A percentile compares a stretch with the other conserved stretches of the same genome.
Evolutionary conservation across 2,113 vertebrate species (phyloP).

Genomic region (Ascaphus truei): DNA sequence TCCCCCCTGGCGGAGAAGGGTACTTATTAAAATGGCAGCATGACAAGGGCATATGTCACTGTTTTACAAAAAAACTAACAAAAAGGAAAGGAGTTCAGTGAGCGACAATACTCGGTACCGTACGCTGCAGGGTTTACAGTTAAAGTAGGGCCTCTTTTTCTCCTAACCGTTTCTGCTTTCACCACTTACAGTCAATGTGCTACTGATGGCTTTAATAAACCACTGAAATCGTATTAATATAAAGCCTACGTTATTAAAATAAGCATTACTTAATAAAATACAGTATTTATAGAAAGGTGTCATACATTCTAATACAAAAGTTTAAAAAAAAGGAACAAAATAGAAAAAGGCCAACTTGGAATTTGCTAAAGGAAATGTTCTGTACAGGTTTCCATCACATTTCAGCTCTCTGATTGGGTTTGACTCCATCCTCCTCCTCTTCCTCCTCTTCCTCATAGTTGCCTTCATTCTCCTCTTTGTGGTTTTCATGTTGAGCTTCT

Average conservation of each 20-base stretch:
- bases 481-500: conserved; percentile 46
- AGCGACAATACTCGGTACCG: not conserved
- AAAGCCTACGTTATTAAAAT: conserved; percentile 28
- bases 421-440: conserved; percentile 66
- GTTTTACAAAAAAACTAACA: not conserved
- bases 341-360: conserved; percentile 30
- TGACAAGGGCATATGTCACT: too few relatives aligned
- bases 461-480: conserved; percentile 69
- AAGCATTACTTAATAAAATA: conserved; percentile 58
- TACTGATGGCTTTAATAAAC: not conserved
- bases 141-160: too few relatives aligned
- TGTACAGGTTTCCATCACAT: conserved; percentile 65
- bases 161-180: too few relatives aligned
- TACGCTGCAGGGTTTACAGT: not conserved
- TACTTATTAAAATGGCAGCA: too few relatives aligned
- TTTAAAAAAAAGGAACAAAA: conserved; percentile 35
- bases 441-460: conserved; percentile 87
- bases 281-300: conserved; percentile 56
- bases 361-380: conserved; percentile 20
- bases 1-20: too few relatives aligned
- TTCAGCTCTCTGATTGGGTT: conserved; percentile 76
- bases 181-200: not conserved
- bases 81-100: not conserved
- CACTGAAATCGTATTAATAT: not conserved
- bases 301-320: conserved; percentile 60